Evolutionary conservation across 2,797 vertebrate genomes (phyloP).

Genomic region (Sebastes trivittatus): DNA sequence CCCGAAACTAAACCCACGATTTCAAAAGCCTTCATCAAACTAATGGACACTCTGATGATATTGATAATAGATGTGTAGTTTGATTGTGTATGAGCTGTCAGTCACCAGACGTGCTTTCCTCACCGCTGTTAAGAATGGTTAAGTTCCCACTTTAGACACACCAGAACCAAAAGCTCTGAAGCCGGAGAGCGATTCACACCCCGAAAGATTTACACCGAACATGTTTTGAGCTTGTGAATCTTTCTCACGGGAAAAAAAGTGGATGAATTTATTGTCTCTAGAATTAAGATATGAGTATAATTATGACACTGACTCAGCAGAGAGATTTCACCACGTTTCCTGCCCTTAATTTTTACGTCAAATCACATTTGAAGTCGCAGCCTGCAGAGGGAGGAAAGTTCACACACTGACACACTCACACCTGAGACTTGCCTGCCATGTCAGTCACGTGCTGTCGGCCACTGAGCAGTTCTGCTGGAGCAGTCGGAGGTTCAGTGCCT

Average conservation of each 20-base stretch:
- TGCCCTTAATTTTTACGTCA: neutral
- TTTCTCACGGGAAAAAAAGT: neutral
- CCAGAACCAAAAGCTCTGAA: conserved; percentile 17
- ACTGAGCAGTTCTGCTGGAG: conserved; percentile 52
- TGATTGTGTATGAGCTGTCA: conserved; percentile 52
- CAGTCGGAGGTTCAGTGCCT: conserved; percentile 73
- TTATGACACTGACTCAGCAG: neutral
- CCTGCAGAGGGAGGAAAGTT: neutral
- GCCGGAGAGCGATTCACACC: conserved; percentile 7
- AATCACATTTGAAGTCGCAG: conserved; percentile 5
- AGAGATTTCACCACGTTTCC: neutral
- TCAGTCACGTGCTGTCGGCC: conserved; percentile 35
- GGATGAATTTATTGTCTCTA: neutral
- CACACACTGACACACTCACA: conserved; percentile 16
- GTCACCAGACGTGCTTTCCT: conserved; percentile 59
- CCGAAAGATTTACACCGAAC: conserved; percentile 11
- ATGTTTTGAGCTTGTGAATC: neutral
- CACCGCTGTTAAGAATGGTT: conserved; percentile 36
- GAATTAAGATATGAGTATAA: neutral
- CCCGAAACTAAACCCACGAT: neutral
- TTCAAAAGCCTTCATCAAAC: conserved; percentile 29
- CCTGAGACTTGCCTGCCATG: conserved; percentile 30
- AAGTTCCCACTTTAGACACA: conserved; percentile 8
- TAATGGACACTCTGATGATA: conserved; percentile 22
- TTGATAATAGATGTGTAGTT: conserved; percentile 49